phyloP scores from a whole-genome alignment of 2,888 invertebrate species.

The Athrips mouffetella region DNA sequence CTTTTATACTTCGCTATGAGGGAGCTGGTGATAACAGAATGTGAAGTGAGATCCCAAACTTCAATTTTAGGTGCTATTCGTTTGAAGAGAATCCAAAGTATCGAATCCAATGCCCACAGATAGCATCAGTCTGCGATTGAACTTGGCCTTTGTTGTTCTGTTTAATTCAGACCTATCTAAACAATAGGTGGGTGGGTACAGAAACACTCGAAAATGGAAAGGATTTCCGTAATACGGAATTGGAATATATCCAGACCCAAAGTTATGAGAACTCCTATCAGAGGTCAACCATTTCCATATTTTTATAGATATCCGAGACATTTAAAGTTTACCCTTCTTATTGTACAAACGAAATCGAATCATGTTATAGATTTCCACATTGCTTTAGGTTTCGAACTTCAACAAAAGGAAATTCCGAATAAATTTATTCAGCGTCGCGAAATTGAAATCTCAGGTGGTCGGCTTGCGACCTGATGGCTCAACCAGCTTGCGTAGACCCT shows the following conservation, averaged over 20 bases:
- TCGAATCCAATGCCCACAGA: neutral
- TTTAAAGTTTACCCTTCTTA: neutral
- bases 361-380: constrained; percentile 34
- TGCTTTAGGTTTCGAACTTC: constrained; percentile 45
- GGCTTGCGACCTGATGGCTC: constrained; percentile 39
- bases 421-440: constrained; percentile 69
- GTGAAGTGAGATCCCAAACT: neutral
- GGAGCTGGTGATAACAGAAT: neutral
- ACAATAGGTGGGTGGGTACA: neutral
- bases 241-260: neutral
- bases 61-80: neutral
- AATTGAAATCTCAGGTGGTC: constrained; percentile 76
- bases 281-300: constrained; percentile 4
- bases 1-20: neutral
- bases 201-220: neutral
- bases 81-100: neutral
- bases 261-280: neutral
- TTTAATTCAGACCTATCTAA: neutral
- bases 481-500: constrained; percentile 41
- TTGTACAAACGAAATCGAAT: constrained; percentile 20
- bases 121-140: neutral
- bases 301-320: neutral
- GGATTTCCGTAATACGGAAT: constrained; percentile 1
- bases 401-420: constrained; percentile 59
- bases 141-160: neutral